These are phyloP conservation scores for Hypsopygia costalis DNA, from an alignment of 2,888 invertebrate species.

Conservation along the genomic window DNA sequence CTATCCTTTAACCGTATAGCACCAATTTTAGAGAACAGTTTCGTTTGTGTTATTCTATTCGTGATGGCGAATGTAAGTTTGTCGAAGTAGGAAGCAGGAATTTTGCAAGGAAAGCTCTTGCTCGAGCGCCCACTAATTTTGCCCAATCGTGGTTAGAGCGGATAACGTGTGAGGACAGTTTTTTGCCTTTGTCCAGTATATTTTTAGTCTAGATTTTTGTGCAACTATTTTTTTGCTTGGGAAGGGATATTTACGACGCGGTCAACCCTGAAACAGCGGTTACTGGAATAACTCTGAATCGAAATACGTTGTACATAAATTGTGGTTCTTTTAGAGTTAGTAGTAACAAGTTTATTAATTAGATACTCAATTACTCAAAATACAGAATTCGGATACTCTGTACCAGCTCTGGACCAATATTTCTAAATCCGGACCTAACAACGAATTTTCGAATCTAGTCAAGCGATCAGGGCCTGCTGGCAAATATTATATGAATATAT, in stretches of 20 bases:
- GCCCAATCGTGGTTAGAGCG: constrained; percentile 63
- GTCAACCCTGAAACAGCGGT: background rate
- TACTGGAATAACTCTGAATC: constrained; percentile 8
- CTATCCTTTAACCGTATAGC: constrained; percentile 38
- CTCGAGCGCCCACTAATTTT: constrained; percentile 72
- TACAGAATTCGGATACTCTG: too few species aligned
- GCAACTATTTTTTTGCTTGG: constrained; percentile 19
- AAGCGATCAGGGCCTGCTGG: too few species aligned
- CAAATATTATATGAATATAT: too few species aligned
- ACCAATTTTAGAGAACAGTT: constrained; percentile 40
- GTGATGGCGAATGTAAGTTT: constrained; percentile 26
- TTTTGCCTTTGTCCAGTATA: constrained; percentile 43
- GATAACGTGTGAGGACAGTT: constrained; percentile 63
- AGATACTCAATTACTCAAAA: too few species aligned
- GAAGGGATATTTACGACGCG: constrained; percentile 13
- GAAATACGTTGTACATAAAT: background rate
- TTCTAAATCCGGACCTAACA: too few species aligned
- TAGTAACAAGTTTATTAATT: too few species aligned
- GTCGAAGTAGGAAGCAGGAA: constrained; percentile 51
- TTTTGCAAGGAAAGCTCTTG: constrained; percentile 70
- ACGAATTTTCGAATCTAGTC: too few species aligned
- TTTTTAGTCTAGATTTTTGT: constrained; percentile 16
- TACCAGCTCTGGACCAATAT: too few species aligned
- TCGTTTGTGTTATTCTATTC: constrained; percentile 24
- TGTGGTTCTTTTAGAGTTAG: too few species aligned